Evolutionary conservation across 2,113 vertebrate genomes (phyloP).

Genomic region (Dipodomys stephensi): DNA sequence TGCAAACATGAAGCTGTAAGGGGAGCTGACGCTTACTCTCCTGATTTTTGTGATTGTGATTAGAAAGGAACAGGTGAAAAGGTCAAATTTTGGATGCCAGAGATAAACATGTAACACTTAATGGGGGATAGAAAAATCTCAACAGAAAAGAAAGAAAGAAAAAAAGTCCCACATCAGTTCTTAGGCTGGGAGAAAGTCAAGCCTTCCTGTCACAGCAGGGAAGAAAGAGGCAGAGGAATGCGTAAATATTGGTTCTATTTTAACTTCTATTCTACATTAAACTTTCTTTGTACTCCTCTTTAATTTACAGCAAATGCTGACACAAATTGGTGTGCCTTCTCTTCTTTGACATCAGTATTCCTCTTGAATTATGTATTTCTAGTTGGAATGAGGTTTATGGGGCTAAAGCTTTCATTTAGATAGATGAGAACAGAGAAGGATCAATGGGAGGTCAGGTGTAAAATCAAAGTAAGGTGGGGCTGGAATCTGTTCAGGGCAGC

Average conservation of each 20-base stretch:
- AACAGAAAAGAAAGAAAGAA: slow-evolving; percentile 53
- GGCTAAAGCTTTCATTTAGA: slow-evolving; percentile 82
- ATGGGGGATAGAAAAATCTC: not conserved
- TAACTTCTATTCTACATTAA: slow-evolving; percentile 82
- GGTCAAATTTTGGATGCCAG: slow-evolving; percentile 49
- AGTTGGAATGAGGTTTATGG: slow-evolving; percentile 83
- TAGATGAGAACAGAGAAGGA: slow-evolving; percentile 81
- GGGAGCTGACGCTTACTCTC: not conserved
- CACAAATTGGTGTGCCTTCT: slow-evolving; percentile 83
- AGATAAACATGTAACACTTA: slow-evolving; percentile 50
- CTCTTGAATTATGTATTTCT: slow-evolving; percentile 89
- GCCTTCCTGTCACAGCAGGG: slow-evolving; percentile 71
- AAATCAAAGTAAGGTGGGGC: slow-evolving; percentile 82
- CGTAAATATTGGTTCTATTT: slow-evolving; percentile 81
- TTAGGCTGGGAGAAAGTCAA: slow-evolving; percentile 51
- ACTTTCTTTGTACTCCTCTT: slow-evolving; percentile 80
- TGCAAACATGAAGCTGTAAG: not conserved
- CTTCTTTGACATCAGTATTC: slow-evolving; percentile 84
- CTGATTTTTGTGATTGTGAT: slow-evolving; percentile 40
- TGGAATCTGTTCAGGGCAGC: slow-evolving; percentile 65
- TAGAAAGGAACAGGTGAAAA: slow-evolving; percentile 53
- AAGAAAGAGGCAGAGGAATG: slow-evolving; percentile 69
- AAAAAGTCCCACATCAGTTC: slow-evolving; percentile 6
- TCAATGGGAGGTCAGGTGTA: slow-evolving; percentile 79
- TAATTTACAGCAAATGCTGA: slow-evolving; percentile 83